Evolutionary conservation across 2,113 vertebrate genomes (phyloP).

Genomic region (Athene noctua): DNA sequence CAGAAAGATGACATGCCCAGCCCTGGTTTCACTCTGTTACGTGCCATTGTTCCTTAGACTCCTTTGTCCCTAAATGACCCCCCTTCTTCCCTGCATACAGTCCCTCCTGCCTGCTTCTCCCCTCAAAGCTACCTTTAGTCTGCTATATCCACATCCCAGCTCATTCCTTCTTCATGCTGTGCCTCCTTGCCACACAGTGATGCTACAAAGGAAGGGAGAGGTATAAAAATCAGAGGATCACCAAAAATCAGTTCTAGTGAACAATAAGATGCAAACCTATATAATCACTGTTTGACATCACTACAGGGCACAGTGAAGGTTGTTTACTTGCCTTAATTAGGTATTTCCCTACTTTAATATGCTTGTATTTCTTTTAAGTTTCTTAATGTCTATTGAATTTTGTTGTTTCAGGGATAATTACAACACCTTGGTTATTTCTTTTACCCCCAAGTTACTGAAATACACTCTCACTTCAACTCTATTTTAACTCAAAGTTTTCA

Average conservation of each 20-base stretch:
- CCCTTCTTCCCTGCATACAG: not conserved
- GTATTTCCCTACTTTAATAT: not conserved
- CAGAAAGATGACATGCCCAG: not conserved
- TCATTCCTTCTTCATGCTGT: not conserved
- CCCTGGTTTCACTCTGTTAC: not conserved
- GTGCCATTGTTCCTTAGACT: not conserved
- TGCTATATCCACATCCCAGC: not conserved
- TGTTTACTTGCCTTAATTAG: conserved; percentile 12
- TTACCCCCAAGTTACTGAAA: conserved; percentile 6
- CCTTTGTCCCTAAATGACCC: not conserved
- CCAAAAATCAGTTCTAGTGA: not conserved
- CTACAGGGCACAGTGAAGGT: not conserved
- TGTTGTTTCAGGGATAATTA: not conserved
- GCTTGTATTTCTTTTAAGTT: not conserved
- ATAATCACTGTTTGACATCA: not conserved
- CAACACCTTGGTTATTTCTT: not conserved
- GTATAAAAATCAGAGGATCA: not conserved
- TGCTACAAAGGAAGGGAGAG: not conserved
- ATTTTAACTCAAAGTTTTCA: not conserved
- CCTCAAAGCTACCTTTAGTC: not conserved
- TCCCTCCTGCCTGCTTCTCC: not conserved
- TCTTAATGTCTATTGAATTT: not conserved
- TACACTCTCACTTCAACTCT: not conserved
- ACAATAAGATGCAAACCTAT: not conserved
- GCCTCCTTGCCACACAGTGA: not conserved